Percentiles rank a stretch among this genome's conserved stretches.
Evolutionary conservation across 2,113 vertebrate genomes (phyloP).

Genomic region (Nicator chloris): DNA sequence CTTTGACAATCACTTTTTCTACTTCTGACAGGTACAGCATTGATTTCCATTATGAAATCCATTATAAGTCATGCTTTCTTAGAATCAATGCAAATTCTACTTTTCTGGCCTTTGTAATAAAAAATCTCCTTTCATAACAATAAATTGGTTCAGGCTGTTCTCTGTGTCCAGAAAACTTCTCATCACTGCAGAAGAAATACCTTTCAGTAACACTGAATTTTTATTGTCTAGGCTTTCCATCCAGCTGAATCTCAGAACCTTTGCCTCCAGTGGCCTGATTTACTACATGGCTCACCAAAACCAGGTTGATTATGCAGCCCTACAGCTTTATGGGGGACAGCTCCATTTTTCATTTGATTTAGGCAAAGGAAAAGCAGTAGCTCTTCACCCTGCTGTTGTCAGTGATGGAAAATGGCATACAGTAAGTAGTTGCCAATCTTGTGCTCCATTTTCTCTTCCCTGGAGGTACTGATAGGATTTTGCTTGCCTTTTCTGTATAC

Average conservation of each 20-base stretch:
- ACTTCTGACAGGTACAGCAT: not conserved
- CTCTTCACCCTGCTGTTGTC: constrained; percentile 72
- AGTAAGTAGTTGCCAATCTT: constrained; percentile 62
- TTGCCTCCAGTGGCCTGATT: constrained; percentile 81
- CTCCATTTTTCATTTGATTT: constrained; percentile 86
- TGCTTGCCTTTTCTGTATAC: not conserved
- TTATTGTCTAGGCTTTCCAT: constrained; percentile 76
- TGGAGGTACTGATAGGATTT: not conserved
- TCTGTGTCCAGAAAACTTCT: not conserved
- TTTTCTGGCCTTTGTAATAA: not conserved
- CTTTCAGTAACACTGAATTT: not conserved
- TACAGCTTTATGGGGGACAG: constrained; percentile 79
- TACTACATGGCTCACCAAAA: constrained; percentile 84
- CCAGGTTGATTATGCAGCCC: constrained; percentile 83
- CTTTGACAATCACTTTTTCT: not conserved
- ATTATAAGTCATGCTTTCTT: not conserved
- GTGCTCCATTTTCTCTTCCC: not conserved
- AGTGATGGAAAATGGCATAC: constrained; percentile 89
- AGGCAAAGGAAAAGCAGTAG: constrained; percentile 82
- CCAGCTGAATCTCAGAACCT: constrained; percentile 82
- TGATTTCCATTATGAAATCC: not conserved
- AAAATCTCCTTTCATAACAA: not conserved
- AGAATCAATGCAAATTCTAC: not conserved
- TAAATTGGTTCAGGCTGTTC: not conserved
- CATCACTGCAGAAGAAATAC: not conserved